Conservation (phyloP, 2,797 vertebrate genomes). For the Clarias pachynema region DNA sequence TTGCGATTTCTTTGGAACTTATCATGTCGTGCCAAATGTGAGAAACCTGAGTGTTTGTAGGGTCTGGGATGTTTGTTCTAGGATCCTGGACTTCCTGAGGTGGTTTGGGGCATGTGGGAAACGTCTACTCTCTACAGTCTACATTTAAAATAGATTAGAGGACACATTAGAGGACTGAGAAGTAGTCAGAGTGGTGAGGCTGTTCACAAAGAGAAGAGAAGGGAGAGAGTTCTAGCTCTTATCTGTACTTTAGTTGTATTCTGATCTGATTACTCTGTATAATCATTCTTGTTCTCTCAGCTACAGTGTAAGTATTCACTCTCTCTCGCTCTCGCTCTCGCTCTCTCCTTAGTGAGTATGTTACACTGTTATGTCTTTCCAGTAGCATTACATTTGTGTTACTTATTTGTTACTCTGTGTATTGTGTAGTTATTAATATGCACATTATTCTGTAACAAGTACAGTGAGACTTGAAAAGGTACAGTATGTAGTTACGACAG, state of each 20-base stretch:
- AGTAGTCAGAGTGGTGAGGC: constrained; percentile 44
- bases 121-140: not conserved
- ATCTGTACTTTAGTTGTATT: constrained; percentile 37
- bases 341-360: not conserved
- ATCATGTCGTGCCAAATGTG: no score
- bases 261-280: constrained; percentile 42
- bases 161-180: constrained; percentile 55
- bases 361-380: not conserved
- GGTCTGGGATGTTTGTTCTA: not conserved
- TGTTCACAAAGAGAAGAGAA: constrained; percentile 22
- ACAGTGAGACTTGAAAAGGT: not conserved
- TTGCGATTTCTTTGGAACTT: not conserved
- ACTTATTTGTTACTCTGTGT: not conserved
- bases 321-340: constrained; percentile 54
- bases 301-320: constrained; percentile 32
- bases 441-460: not conserved
- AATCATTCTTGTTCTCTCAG: constrained; percentile 27
- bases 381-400: not conserved
- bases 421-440: not conserved
- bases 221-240: not conserved
- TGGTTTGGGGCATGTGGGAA: not conserved
- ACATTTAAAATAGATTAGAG: constrained; percentile 29
- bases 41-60: not conserved
- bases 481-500: not conserved
- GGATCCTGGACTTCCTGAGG: not conserved